Evolutionary conservation across 2,888 invertebrate genomes (phyloP), one percentile per base, ranked within the genome.

Genomic region (Lasioglossum morio): DNA sequence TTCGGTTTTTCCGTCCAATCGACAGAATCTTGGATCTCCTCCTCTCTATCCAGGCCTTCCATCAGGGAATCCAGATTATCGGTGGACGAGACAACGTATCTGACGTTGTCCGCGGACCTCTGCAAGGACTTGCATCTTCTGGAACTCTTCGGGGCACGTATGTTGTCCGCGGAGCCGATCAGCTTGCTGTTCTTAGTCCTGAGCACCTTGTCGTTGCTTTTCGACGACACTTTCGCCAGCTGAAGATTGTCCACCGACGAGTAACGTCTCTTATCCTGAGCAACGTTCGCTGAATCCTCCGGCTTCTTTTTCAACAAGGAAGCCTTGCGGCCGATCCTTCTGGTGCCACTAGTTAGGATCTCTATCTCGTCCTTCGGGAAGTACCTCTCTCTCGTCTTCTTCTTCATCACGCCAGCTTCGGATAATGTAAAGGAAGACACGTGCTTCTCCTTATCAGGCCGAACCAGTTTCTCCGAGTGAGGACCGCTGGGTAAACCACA

Each of bases 201-300:
- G 7, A 90, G 86, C n/a, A 91, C 82, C 40, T 92, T 93, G 5
- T 93, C 93, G 40, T 79, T 85, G 57, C 82, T 87, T 79, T 82
- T 93, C 80, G 80, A 82, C 40, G 90, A 89, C 34, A 85, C 77
- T 53, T 92, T 92, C 3, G 92, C 90, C 63, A 91, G 85, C 72
- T 93, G 94, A n/a, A 95, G 91, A 89, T 94, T 95, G 46, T 95
- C 95, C 12, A 93, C 95, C 1, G 95, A 95, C 0, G 95, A 94
- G 74, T 94, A 95, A 2, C 94, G 88, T 37, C 95, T 86, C 37
- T 94, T 94, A 12, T 93, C 92, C 34, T 92, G 93, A 0, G 87
- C 74, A 23, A 73, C 89, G 40, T 84, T 88, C 2, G 79, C 82
- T 0, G 76, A 43, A 34, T 86, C 85, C 4, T 86, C 86, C 37